Evolutionary conservation across 2,888 invertebrate species (phyloP), one percentile per base, ranked within the genome.

Genomic region (Dolichopus griseipennis): DNA sequence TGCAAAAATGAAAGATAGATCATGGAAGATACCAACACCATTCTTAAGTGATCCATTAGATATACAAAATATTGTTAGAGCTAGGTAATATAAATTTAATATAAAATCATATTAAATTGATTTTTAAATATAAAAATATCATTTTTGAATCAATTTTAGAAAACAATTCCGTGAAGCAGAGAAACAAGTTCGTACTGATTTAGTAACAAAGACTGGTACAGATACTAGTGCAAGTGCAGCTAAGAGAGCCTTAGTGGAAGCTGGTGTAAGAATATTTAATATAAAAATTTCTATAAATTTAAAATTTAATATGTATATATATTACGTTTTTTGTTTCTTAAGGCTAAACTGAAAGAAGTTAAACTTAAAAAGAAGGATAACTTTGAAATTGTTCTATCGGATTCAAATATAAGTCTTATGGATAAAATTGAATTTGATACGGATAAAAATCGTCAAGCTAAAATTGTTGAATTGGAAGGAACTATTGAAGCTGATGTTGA

Each of bases 141-240:
- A 34, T 64, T 33, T 5, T 52, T 62, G 43, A 61, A 41, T 61
- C 18, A 22, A 64, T 66, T 0, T 41, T 70, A 8, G 80, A 64
- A 75, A 77, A 74, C 76, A 75, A 66, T 81, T 81, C 73, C 78
- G 79, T 9, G 78, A 78, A 68, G 75, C 76, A 0, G 77, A 80
- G 72, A 70, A 75, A 68, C 76, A 75, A 15, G 76, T 78, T 65
- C 78, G 79, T 1, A 68, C 75, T 18, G 74, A 76, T 34, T 71
- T 79, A 66, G 79, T 78, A 41, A 33, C n/a, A 72, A 74, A 52
- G 74, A 72, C 10, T 69, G 34, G 6, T 52, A 52, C 18, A 2
- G 52, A 1, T 52, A 2, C 1, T 52, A 15, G 15, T 52, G 15
- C 18, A 18, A 52, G 6, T 18, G 52, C 52, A 52, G 52, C 52